Percentiles rank a stretch among this genome's conserved stretches.
Evolutionary conservation across 2,888 invertebrate genomes (phyloP).

Genomic region (Cremastobaeus sp.): DNA sequence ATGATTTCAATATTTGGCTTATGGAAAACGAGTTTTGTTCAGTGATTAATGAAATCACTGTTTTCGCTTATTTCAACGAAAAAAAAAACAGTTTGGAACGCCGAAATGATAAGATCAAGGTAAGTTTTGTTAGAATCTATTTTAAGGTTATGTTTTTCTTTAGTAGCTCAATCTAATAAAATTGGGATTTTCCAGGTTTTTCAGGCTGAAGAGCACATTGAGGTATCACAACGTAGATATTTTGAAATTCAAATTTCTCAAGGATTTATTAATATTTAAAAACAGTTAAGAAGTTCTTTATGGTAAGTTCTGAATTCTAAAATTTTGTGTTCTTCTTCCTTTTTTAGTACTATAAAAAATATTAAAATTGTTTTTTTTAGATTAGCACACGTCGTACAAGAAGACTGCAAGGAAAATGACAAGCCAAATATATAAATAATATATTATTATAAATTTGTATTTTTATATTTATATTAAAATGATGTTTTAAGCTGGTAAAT

Average conservation of each 20-base stretch:
- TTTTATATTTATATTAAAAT: slow-evolving; percentile 13
- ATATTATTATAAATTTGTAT: slow-evolving; percentile 14
- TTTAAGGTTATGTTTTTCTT: slow-evolving; percentile 13
- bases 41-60: slow-evolving; percentile 17
- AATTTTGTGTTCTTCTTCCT: not conserved
- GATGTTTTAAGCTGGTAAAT: slow-evolving; percentile 10
- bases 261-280: slow-evolving; percentile 23
- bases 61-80: slow-evolving; percentile 15
- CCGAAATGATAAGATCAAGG: slow-evolving; percentile 20
- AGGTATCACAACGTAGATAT: slow-evolving; percentile 18
- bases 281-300: slow-evolving; percentile 12
- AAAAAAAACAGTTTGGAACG: slow-evolving; percentile 18
- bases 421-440: slow-evolving; percentile 8
- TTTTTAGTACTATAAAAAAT: slow-evolving; percentile 11
- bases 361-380: slow-evolving; percentile 9
- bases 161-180: slow-evolving; percentile 11
- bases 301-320: slow-evolving; percentile 10
- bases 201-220: slow-evolving; percentile 10
- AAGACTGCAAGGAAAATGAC: slow-evolving; percentile 18
- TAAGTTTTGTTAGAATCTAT: slow-evolving; percentile 17
- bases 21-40: slow-evolving; percentile 5
- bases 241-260: slow-evolving; percentile 3
- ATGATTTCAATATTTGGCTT: slow-evolving; percentile 11
- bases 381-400: slow-evolving; percentile 11
- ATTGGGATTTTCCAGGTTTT: slow-evolving; percentile 13